phyloP scores from a whole-genome alignment of 2,113 vertebrate species.

The Erythrocercus mccallii region DNA sequence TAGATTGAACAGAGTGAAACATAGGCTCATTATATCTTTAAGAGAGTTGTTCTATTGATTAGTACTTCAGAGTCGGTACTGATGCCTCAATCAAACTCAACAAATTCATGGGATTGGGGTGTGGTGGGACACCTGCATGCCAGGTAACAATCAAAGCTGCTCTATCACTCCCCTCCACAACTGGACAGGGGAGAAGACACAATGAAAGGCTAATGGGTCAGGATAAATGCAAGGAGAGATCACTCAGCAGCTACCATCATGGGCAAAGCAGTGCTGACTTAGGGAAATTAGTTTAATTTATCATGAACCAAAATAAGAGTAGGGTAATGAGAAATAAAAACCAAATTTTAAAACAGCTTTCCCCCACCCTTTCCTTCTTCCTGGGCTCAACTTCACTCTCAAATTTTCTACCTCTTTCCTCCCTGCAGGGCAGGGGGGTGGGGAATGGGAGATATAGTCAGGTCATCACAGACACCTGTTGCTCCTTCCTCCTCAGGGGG shows the following conservation, averaged over 20 bases:
- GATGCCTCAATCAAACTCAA: neutral
- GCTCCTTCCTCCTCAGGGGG: neutral
- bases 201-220: neutral
- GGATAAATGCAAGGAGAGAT: neutral
- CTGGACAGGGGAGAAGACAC: neutral
- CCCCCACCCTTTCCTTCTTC: neutral
- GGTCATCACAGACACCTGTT: accelerated
- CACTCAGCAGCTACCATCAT: neutral
- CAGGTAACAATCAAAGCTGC: neutral
- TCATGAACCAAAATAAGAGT: neutral
- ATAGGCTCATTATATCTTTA: neutral
- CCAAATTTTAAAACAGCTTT: neutral
- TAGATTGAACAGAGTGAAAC: neutral
- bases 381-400: neutral
- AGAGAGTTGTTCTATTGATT: neutral
- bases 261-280: too few relatives aligned
- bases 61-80: neutral
- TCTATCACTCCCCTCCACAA: neutral
- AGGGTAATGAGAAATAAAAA: neutral
- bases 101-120: neutral
- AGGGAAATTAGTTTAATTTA: neutral
- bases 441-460: neutral
- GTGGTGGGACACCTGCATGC: neutral
- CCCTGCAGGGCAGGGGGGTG: accelerated
- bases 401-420: neutral